These are phyloP conservation scores for Dexiosoma caninum DNA, from an alignment of 2,888 invertebrate species.

Conservation along the genomic window DNA sequence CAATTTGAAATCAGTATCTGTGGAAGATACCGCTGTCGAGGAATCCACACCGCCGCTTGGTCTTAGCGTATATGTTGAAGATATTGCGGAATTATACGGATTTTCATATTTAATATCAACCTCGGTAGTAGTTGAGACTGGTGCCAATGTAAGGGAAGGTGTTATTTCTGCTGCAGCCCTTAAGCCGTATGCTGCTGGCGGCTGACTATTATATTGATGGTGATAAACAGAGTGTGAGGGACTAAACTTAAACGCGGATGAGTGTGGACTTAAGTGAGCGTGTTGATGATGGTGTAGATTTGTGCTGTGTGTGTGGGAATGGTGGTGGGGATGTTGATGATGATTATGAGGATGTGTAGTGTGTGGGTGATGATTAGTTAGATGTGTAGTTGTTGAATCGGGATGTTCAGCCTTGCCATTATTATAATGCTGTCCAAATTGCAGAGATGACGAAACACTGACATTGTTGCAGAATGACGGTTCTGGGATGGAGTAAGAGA, in stretches of 20 bases:
- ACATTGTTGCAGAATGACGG: slow-evolving; percentile 72
- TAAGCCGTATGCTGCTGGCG: slow-evolving; percentile 64
- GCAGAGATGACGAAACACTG: slow-evolving; percentile 61
- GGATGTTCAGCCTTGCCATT: slow-evolving; percentile 76
- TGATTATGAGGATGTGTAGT: slow-evolving; percentile 61
- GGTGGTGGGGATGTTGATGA: slow-evolving; percentile 66
- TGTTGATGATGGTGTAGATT: slow-evolving; percentile 65
- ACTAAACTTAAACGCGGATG: slow-evolving; percentile 69
- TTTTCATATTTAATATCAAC: slow-evolving; percentile 75
- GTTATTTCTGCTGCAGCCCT: slow-evolving; percentile 68
- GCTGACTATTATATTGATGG: slow-evolving; percentile 66
- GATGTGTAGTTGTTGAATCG: slow-evolving; percentile 76
- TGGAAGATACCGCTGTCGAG: slow-evolving; percentile 73
- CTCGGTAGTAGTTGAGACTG: slow-evolving; percentile 67
- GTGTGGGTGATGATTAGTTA: slow-evolving; percentile 66
- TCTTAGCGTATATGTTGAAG: slow-evolving; percentile 75
- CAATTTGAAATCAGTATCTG: slow-evolving; percentile 75
- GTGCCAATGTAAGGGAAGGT: slow-evolving; percentile 64
- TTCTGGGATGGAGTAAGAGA: slow-evolving; percentile 63
- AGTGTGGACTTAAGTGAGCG: slow-evolving; percentile 55
- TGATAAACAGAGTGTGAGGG: slow-evolving; percentile 67
- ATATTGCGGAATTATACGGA: slow-evolving; percentile 75
- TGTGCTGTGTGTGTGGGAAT: slow-evolving; percentile 36
- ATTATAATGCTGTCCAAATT: slow-evolving; percentile 69
- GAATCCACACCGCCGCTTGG: slow-evolving; percentile 72